Base-by-base conservation (phyloP, 92 coral and sea anemone species). In the Palythoa caribaeorum region DNA sequence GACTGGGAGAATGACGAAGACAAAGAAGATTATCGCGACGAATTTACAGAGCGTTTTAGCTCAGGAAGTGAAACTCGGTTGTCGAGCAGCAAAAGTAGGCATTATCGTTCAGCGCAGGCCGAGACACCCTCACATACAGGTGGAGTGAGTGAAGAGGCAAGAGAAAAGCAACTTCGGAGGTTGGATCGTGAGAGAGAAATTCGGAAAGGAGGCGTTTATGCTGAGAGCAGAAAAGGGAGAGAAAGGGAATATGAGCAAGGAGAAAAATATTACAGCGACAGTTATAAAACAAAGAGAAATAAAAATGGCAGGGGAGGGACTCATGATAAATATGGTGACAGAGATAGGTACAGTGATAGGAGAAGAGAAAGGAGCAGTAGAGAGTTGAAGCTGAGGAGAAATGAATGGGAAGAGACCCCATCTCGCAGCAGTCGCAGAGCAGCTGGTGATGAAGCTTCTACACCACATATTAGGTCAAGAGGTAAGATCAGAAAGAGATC, bases 61-160 rank as follows among this genome's bases (percentile, higher is more conserved):
- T 76, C 99, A 9, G 95, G 92, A 62, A 88, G 59, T 50, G 78
- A 85, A 73, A 91, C 71, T 16, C 66, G 47, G 1, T 86, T 60
- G 74, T 90, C 93, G 28, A 63, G 62, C 35, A 83, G 62, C 11
- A 97, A 81, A 88, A 88, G 89, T 11, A 91, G 99, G 21, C 97
- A 97, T 84, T 97, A 97, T 80, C 91, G 99, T 38, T 88, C 98
- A 14, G 93, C 93, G 63, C 88, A 88, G 74, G 97, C 88, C 15
- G 99, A 97, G 86, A 95, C 99, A 1, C 99, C 99, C 9, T 92
- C 99, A 3, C 96, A 97, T 71, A 96, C 99, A 38, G 99, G 98
- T 5, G 99, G 99, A 59, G 99, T 97, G 12, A 94, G 96, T 79
- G 96, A 90, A 40, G 99, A 94, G 80, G 95, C 93, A n/a, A 84